A percentile compares a stretch with the other conserved stretches of the same genome.
phyloP scores from a whole-genome alignment of 1,140 invertebrate genomes.

The Drosophila fuyamai region DNA sequence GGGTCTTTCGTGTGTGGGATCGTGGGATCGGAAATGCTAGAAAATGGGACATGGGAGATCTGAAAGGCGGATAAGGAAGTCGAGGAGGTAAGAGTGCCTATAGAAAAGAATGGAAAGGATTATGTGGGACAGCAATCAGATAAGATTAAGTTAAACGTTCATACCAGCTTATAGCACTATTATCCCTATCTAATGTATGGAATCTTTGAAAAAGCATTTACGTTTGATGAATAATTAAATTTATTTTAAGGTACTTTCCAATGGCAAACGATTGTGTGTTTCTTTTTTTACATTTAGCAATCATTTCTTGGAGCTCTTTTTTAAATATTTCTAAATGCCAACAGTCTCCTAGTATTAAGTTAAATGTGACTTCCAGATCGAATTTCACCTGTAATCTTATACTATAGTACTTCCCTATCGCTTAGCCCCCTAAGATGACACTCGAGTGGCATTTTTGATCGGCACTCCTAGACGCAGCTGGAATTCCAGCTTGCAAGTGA shows the following conservation, averaged over 20 bases:
- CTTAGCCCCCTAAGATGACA: conserved; percentile 33
- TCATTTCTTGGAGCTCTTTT: background rate
- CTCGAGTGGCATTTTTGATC: conserved; percentile 56
- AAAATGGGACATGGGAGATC: conserved; percentile 47
- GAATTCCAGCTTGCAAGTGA: conserved; percentile 57
- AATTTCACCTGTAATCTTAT: conserved; percentile 2
- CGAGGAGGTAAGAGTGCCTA: conserved; percentile 17
- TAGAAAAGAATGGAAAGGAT: conserved; percentile 21
- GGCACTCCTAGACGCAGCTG: conserved; percentile 46
- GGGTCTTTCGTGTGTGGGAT: conserved; percentile 41
- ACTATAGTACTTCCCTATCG: conserved; percentile 1
- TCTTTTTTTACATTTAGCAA: too few relatives aligned
- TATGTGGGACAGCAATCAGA: conserved; percentile 36
- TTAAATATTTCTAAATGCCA: background rate
- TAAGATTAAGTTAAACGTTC: conserved; percentile 31
- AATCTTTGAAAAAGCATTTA: background rate
- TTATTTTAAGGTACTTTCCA: too few relatives aligned
- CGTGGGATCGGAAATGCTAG: conserved; percentile 76
- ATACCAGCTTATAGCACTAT: conserved; percentile 20
- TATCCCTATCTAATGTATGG: background rate
- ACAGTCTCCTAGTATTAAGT: background rate
- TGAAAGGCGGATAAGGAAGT: conserved; percentile 45
- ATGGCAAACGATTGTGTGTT: too few relatives aligned
- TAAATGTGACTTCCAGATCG: background rate
- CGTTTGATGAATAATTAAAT: background rate